Base-by-base conservation (phyloP, 1,140 invertebrate species). In the Leptinotarsa defecta region DNA sequence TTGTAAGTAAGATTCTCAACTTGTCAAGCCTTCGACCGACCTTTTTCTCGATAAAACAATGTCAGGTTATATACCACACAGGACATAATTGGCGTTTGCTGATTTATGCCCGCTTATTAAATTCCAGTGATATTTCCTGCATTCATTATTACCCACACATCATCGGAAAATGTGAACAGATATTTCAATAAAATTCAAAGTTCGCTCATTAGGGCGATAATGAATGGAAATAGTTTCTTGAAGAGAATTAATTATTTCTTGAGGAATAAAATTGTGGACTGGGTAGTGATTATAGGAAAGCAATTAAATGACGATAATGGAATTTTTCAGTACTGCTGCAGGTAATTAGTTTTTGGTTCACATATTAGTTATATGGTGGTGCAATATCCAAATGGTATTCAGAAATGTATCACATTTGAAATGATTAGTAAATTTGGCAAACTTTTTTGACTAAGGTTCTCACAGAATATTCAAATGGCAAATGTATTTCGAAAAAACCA, bases 91-190 rank as follows among this genome's bases (percentile, higher is more conserved):
- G 52, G 52, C 52, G 13, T 57, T 4, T 57, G n/a, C n/a, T 57
- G 52, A 57, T 57, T 57, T 57, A 57, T 57, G 52, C 52, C 52
- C n/a, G 4, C 52, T 57, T 57, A 57, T 57, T 57, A 57, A 57
- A 57, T 57, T 57, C 52, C 52, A 57, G n/a, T 57, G 52, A 57
- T 57, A 57, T 15, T 57, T 57, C 52, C 52, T 57, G n/a, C 13
- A 57, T 57, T 57, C 52, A 57, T 57, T 57, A 57, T 57, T 57
- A 57, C 52, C 52, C 52, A 57, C 52, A 57, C 52, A 57, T 57
- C 52, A 15, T 57, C 1, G 52, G 52, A 19, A 57, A 57, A 57
- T 57, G 52, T 57, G 52, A 57, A 4, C 13, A 57, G 52, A 57
- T 57, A 57, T 57, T 57, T 57, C 13, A 57, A 57, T n/a, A 57